Evolutionary conservation across 2,888 invertebrate genomes (phyloP).

Genomic region (Perizoma flavofasciatum): DNA sequence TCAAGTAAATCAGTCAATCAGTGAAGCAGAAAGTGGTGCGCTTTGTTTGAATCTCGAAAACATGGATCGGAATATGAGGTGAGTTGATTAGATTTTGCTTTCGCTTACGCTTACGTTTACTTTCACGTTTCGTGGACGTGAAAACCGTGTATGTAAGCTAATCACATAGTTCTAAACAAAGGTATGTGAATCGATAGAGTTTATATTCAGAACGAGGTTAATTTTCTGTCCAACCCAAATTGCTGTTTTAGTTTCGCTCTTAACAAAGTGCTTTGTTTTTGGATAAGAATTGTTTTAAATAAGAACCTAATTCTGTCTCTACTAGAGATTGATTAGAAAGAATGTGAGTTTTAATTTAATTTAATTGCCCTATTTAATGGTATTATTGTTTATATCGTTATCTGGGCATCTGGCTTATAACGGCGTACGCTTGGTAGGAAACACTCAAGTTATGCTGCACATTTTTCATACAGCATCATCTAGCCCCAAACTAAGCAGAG

Average conservation of each 20-base stretch:
- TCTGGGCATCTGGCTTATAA: no score
- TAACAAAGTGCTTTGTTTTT: no score
- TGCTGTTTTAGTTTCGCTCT: background rate
- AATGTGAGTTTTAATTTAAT: background rate
- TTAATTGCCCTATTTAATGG: no score
- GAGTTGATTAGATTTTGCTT: slow-evolving; percentile 55
- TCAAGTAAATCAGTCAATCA: slow-evolving; percentile 29
- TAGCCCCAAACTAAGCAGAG: no score
- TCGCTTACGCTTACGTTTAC: slow-evolving; percentile 48
- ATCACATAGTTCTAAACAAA: slow-evolving; percentile 12
- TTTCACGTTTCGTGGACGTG: slow-evolving; percentile 38
- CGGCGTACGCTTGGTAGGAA: no score
- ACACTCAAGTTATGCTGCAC: no score
- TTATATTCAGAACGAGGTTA: slow-evolving; percentile 6
- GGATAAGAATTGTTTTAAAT: no score
- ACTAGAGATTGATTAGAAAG: no score
- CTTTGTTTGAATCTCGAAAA: slow-evolving; percentile 46
- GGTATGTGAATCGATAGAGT: slow-evolving; percentile 8
- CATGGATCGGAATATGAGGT: slow-evolving; percentile 81
- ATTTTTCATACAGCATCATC: no score
- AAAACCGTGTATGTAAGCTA: slow-evolving; percentile 15
- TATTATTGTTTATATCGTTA: no score
- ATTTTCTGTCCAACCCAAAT: background rate
- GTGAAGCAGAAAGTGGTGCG: slow-evolving; percentile 28
- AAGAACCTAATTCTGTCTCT: no score